Base-by-base conservation (phyloP, 2,113 vertebrate species). In the Notiomystis cincta region DNA sequence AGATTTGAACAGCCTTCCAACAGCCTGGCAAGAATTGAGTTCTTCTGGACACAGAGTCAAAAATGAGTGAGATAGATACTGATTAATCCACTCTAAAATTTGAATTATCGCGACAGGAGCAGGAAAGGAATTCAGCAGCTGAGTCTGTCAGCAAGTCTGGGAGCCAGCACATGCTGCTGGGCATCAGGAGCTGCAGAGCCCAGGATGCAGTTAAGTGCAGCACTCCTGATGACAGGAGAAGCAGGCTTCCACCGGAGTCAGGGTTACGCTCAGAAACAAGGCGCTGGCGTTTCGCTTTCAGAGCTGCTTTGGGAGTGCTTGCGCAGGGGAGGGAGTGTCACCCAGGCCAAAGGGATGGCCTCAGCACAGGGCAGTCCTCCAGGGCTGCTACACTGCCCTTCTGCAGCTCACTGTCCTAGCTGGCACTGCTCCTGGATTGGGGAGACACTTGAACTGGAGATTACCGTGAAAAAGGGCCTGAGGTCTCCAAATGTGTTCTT, bases 1-100 rank as follows among this genome's bases (percentile, higher is more conserved):
- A 78, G 76, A 44, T 66, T 81, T 58, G 60, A 88, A 33, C 51
- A 76, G 79, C 66, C 38, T 88, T 79, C 66, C 54, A 95, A 71
- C 60, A 88, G 51, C 79, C 66, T 89, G 71, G 64, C 79, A 79
- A 93, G 92, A 86, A 77, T 67, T 22, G 82, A 83, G 54, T 80
- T 88, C 58, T 53, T 90, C 35, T 0, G 0, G 65, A 65, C 89
- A 82, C 45, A 0, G 11, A 80, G 51, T 92, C 58, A 81, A 81
- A 92, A 90, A 54, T 3, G 7, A 67, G 51, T 37, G 65, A 91
- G 61, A 69, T 69, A 69, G 69, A 71, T 95, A 92, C 71, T 71
- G 82, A 93, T 96, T 81, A 93, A 40, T 70, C 35, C 17, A 10
- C 65, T 84, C 47, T n/a, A 58, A 88, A 90, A 31, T 45, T 4